Conservation (phyloP, 2,888 invertebrate species). For the Melanophora roralis region DNA sequence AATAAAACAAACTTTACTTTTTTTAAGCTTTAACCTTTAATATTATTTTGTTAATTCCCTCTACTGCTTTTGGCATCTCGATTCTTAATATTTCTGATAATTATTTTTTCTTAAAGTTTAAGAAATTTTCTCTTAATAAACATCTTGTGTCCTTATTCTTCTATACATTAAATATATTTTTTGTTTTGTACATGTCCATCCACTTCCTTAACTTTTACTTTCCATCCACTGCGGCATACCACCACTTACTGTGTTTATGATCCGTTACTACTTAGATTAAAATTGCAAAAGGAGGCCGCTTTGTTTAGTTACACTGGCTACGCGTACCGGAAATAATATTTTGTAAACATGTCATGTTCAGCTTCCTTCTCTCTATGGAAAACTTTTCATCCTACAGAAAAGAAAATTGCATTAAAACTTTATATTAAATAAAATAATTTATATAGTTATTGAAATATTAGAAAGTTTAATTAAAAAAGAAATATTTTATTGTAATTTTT, state of each 20-base stretch:
- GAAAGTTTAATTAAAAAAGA: neutral
- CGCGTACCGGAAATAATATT: slow-evolving; percentile 1
- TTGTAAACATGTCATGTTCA: slow-evolving; percentile 8
- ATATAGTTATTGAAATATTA: neutral
- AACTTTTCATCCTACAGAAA: neutral
- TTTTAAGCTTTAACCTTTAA: neutral
- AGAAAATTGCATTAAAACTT: neutral
- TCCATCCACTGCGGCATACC: neutral
- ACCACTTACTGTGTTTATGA: neutral
- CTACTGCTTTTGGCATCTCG: too few species aligned
- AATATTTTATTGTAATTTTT: neutral
- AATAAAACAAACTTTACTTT: neutral
- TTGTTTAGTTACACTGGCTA: neutral
- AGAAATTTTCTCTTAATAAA: neutral
- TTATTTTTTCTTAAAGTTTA: neutral
- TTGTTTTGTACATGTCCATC: neutral
- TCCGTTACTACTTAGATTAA: neutral
- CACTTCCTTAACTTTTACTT: neutral
- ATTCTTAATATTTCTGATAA: neutral
- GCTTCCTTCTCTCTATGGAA: neutral
- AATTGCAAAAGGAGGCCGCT: neutral
- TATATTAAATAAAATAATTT: neutral
- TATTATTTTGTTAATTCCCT: neutral
- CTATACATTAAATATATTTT: too few species aligned
- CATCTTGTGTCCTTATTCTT: neutral